Evolutionary conservation across 2,113 vertebrate species (phyloP), one percentile per base, ranked within the genome.

Genomic region (Oxyura jamaicensis): DNA sequence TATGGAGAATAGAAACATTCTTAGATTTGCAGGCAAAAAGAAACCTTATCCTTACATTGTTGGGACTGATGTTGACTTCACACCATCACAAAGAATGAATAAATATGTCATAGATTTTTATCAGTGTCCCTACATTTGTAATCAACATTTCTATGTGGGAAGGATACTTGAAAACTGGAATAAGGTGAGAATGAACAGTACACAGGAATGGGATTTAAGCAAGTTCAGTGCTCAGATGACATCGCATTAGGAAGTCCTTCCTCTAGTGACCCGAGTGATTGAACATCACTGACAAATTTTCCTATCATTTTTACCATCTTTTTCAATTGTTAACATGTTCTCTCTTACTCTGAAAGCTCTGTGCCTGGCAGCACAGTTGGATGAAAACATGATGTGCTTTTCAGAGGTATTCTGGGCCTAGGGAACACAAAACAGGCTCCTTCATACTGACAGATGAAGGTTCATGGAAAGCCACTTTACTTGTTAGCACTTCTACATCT

Each of bases 351-450:
- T 89, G 83, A 89, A 84, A 93, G 88, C 66, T 62, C 83, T 86
- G 73, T 71, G 58, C 91, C 83, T 84, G 76, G 83, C 81, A 95
- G 84, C 81, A 89, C 74, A 85, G 77, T 46, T 73, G 92, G 92
- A 86, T 89, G 81, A 71, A 94, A 96, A 92, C 80, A 89, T 82
- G 81, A 88, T 67, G 91, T 95, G 86, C 62, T 94, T 53, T 86
- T 96, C 86, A 93, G 83, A 84, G 69, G 46, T 66, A 41, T 65
- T 88, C 83, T 48, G 41, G 90, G 90, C 84, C 77, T 76, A 48
- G 31, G 69, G 77, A 96, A 82, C 67, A 93, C 44, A 72, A 68
- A 95, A 44, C 68, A 55, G 88, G 69, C 31, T 91, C 53, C 76
- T 84, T 9, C 22, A 26, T 82, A 76, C 28, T 79, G 88, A 88